phyloP scores from a whole-genome alignment of 2,113 vertebrate species.

The Elaphurus davidianus region DNA sequence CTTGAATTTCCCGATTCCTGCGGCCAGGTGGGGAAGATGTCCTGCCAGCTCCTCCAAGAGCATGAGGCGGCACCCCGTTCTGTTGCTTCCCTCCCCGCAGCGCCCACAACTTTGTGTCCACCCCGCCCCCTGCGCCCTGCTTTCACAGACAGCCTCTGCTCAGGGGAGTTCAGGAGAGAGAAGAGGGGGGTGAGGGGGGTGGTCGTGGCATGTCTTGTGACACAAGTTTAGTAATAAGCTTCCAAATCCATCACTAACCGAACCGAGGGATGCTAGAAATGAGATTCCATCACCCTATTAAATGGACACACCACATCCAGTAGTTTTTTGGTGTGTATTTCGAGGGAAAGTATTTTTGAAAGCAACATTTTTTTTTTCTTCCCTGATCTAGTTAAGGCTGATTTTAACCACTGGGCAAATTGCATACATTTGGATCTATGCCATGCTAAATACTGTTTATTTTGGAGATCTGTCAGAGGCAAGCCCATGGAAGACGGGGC shows the following conservation, averaged over 20 bases:
- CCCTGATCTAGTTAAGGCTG: conserved; percentile 62
- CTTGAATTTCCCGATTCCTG: background rate
- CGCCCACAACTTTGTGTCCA: rapidly evolving
- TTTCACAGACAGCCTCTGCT: background rate
- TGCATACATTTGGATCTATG: conserved; percentile 74
- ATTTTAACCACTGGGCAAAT: conserved; percentile 75
- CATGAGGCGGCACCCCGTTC: rapidly evolving
- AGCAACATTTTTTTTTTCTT: background rate
- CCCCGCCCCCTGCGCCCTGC: rapidly evolving
- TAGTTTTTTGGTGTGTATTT: background rate
- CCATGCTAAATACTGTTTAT: conserved; percentile 77
- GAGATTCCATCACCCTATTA: background rate
- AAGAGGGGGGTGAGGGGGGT: rapidly evolving
- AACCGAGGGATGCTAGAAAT: background rate
- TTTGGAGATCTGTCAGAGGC: conserved; percentile 76
- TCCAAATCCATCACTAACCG: background rate
- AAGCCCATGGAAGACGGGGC: conserved; percentile 63
- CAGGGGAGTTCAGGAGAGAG: background rate
- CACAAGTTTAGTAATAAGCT: conserved; percentile 40
- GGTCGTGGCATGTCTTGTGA: background rate
- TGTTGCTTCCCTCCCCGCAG: background rate
- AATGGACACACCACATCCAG: background rate
- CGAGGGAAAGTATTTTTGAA: background rate
- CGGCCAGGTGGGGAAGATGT: too few relatives aligned
- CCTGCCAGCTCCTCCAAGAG: background rate